phyloP scores from a whole-genome alignment of 2,888 invertebrate genomes.

The Eupithecia inturbata region DNA sequence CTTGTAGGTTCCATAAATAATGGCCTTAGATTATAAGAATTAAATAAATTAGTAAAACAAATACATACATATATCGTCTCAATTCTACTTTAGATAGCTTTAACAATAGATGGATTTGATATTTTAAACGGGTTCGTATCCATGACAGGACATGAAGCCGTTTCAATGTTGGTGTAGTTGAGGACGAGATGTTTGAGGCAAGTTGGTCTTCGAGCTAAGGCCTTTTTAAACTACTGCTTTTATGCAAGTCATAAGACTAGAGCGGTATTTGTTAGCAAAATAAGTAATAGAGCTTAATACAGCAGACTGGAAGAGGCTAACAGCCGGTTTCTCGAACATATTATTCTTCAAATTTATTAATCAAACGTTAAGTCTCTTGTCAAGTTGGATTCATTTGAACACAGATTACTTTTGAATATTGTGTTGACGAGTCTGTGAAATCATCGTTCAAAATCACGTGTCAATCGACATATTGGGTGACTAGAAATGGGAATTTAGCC shows the following conservation, averaged over 20 bases:
- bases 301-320: neutral
- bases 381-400: neutral
- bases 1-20: no score
- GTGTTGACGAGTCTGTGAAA: neutral
- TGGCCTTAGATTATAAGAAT: no score
- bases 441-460: neutral
- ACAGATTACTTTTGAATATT: neutral
- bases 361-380: neutral
- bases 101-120: no score
- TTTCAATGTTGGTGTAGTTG: conserved; percentile 33
- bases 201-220: conserved; percentile 60
- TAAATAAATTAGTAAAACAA: no score
- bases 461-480: neutral
- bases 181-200: conserved; percentile 39
- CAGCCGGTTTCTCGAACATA: neutral
- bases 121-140: neutral
- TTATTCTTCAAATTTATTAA: neutral
- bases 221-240: conserved; percentile 59
- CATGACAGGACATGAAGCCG: no score
- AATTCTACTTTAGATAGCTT: no score
- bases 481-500: neutral
- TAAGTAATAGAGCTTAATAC: neutral
- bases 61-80: no score
- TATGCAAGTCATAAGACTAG: neutral
- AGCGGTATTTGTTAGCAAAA: neutral